These are phyloP conservation scores for Pseudococcus longispinus DNA, from an alignment of 2,888 invertebrate genomes.

Conservation along the genomic window DNA sequence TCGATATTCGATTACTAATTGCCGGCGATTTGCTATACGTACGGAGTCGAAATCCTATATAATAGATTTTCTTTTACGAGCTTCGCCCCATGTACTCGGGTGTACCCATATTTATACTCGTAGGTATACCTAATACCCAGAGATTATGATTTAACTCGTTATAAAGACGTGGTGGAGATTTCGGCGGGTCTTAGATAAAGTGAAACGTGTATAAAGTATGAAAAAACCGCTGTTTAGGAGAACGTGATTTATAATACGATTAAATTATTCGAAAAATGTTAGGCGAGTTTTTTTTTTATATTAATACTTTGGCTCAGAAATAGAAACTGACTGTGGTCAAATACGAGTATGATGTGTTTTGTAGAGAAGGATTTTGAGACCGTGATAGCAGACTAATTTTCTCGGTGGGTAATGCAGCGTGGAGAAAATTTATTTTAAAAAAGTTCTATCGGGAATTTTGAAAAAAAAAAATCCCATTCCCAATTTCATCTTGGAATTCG, in stretches of 20 bases:
- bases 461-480: too few species aligned
- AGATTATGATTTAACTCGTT: neutral
- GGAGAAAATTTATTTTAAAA: too few species aligned
- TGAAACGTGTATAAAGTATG: neutral
- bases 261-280: constrained; percentile 18
- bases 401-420: too few species aligned
- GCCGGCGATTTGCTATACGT: neutral
- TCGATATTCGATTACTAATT: constrained; percentile 30
- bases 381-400: too few species aligned
- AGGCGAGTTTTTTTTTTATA: neutral
- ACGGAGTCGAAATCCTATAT: neutral
- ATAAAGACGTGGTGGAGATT: neutral
- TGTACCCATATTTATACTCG: neutral
- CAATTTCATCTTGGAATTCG: too few species aligned
- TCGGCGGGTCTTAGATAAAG: neutral
- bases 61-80: constrained; percentile 4
- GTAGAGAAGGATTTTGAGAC: too few species aligned
- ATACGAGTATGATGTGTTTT: neutral
- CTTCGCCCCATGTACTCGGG: neutral
- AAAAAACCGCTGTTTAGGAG: neutral
- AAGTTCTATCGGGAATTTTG: too few species aligned
- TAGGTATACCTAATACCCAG: neutral
- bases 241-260: constrained; percentile 10
- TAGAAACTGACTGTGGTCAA: neutral
- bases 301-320: neutral